These are phyloP conservation scores for Ochotona princeps DNA, from an alignment of 2,113 vertebrate genomes.

Conservation along the genomic window DNA sequence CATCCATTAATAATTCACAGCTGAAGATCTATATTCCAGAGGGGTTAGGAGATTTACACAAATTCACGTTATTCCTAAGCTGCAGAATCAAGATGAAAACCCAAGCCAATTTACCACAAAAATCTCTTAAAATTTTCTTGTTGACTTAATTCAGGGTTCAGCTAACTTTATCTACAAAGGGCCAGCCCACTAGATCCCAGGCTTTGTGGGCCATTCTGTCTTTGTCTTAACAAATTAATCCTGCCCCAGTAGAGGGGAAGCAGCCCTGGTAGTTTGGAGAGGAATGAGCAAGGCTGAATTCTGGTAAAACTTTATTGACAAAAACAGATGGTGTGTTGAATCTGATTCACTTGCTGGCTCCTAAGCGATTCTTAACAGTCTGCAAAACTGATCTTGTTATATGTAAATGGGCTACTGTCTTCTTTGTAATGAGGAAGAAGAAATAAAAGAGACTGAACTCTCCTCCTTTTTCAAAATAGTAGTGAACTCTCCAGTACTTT, in stretches of 20 bases:
- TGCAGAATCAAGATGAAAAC: constrained; percentile 2
- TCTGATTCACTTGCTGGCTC: background rate
- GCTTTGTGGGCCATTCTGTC: background rate
- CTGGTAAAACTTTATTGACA: background rate
- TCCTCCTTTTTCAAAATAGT: background rate
- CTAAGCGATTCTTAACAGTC: background rate
- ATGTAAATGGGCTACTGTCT: background rate
- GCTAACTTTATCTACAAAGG: background rate
- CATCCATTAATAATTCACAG: background rate
- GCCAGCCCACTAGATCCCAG: background rate
- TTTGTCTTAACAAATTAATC: background rate
- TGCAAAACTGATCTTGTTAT: no score
- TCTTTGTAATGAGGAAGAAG: background rate
- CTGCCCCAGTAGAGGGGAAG: background rate
- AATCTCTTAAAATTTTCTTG: background rate
- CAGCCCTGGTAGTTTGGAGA: accelerated
- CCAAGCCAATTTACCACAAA: background rate
- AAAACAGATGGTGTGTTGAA: background rate
- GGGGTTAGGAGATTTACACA: background rate
- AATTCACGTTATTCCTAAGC: background rate
- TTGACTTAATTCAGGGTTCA: background rate
- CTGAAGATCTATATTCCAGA: background rate
- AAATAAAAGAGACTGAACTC: no score
- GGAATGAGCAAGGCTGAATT: background rate
- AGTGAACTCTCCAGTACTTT: background rate